Evolutionary conservation across 2,113 vertebrate species (phyloP), one percentile per base, ranked within the genome.

Genomic region (Percopsis transmontana): DNA sequence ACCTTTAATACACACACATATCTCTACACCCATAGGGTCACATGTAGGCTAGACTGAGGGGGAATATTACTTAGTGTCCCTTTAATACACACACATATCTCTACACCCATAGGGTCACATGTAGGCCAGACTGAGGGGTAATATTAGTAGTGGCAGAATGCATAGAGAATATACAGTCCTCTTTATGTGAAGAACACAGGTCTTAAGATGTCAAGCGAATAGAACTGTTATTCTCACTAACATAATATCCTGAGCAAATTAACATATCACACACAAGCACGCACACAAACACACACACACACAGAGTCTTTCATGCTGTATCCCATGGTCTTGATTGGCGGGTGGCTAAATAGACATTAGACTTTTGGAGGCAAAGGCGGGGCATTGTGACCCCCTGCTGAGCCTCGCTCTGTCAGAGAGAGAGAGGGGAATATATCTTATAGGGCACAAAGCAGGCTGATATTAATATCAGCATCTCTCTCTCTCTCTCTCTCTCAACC

Each of bases 331-430:
- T 82, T 88, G 84, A 83, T 72, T 83, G 82, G 76, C 82, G 11
- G 76, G 65, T 53, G 19, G 74, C 51, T 78, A 83, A 83, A 80
- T 80, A 85, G 80, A 82, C 80, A 85, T 88, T 81, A 80, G 71
- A 70, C 71, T 53, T 70, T 74, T 85, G 78, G 71, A 68, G 80
- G 77, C 48, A 78, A 63, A 81, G 69, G 75, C 62, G 58, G 61
- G 58, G 56, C 77, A 59, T 54, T 47, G n/a, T 45, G 60, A 81
- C 69, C 54, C 68, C 76, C 65, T 50, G 74, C 70, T 74, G 73
- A 68, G 53, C 58, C 66, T 68, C 39, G 47, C 72, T 66, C 50
- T 63, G 62, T 59, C 33, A 68, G 58, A 38, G 66, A 27, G 68
- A 50, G 60, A 42, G 67, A 70, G 44, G 27, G 38, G 52, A 69